These are phyloP conservation scores for Caenorhabditis macrosperma DNA, from an alignment of 2,888 invertebrate genomes.

Conservation along the genomic window DNA sequence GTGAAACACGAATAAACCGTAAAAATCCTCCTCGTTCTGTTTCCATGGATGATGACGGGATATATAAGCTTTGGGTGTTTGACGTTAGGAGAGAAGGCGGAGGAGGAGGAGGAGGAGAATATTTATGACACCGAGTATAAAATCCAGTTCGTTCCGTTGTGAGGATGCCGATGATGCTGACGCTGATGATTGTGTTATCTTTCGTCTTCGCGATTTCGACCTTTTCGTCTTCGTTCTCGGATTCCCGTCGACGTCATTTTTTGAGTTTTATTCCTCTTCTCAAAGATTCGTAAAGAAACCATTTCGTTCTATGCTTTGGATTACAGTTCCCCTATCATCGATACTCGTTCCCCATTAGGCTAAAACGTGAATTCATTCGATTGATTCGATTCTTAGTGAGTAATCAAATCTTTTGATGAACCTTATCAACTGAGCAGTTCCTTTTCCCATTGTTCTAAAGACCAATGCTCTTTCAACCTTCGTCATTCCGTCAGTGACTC, in stretches of 20 bases:
- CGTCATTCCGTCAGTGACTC: too few species aligned
- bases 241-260: too few species aligned
- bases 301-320: too few species aligned
- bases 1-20: neutral
- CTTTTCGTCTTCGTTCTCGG: constrained; percentile 24
- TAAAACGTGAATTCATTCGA: too few species aligned
- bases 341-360: too few species aligned
- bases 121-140: constrained; percentile 21
- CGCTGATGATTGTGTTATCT: constrained; percentile 35
- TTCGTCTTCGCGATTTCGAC: constrained; percentile 26
- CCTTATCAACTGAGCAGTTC: too few species aligned
- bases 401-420: too few species aligned
- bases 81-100: neutral
- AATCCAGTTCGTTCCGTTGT: constrained; percentile 42
- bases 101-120: constrained; percentile 15
- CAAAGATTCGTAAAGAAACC: too few species aligned
- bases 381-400: too few species aligned
- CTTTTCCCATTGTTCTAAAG: too few species aligned
- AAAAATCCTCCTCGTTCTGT: neutral
- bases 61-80: neutral
- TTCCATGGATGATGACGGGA: neutral
- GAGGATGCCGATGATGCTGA: neutral
- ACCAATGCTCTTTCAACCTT: neutral
- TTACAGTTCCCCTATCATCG: too few species aligned
- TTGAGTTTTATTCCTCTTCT: too few species aligned